Base-by-base conservation (phyloP, 2,888 invertebrate genomes). In the Catocala nupta region DNA sequence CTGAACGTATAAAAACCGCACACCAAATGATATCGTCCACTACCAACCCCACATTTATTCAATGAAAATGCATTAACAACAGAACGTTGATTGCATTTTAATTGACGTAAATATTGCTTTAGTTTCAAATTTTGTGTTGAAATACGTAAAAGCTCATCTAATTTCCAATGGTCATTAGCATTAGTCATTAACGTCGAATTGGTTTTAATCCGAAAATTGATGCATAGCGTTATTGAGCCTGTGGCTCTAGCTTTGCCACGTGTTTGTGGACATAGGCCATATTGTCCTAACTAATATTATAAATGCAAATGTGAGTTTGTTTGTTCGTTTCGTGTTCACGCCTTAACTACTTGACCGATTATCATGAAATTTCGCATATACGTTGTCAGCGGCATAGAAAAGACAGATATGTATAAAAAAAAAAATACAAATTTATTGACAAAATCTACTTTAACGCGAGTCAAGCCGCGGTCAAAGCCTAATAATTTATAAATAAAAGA, bases 51-150 rank as follows among this genome's bases (percentile, higher is more conserved):
- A 59, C 44, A 51, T 74, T 66, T 68, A 75, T 76, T 75, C 68
- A 62, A 75, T 70, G 64, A 69, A 68, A 64, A 45, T 55, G 59
- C 73, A 47, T 62, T 75, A 70, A 71, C 77, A 77, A 83, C 79
- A 78, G 49, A 42, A 53, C 61, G 73, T 75, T 71, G 73, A 81
- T 81, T 73, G 76, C 71, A 79, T 80, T 81, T 80, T 80, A 78
- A 82, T 80, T 75, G 74, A 58, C 55, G 76, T 68, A 64, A 77
- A 75, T 77, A 75, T 77, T 79, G 61, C 70, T 64, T 53, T 66
- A 73, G 59, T 68, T 68, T 54, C 53, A 60, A 48, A 54, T 61
- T 61, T 63, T 61, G 54, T 60, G 56, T 52, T 52, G 25, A 61
- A 48, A 12, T 68, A 49, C 63, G 60, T 66, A 71, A 71, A 69